Percentiles rank a stretch among this genome's conserved stretches.
phyloP scores from a whole-genome alignment of 2,888 invertebrate species.

The Notocelia uddmanniana region DNA sequence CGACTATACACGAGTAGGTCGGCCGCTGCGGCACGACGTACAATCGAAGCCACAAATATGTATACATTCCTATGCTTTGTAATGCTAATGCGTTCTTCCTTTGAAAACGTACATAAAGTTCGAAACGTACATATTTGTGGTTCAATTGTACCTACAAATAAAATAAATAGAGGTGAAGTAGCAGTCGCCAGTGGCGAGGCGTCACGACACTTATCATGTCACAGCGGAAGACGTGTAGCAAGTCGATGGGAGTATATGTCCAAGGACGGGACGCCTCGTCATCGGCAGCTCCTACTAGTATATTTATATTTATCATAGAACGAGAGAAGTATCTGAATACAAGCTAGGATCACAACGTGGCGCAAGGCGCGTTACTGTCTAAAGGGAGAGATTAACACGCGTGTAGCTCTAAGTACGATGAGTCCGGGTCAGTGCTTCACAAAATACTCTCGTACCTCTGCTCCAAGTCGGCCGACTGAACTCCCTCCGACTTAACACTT shows the following conservation, averaged over 20 bases:
- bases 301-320: constrained; percentile 47
- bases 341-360: constrained; percentile 58
- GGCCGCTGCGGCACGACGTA: not conserved
- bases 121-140: not conserved
- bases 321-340: constrained; percentile 50
- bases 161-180: constrained; percentile 3
- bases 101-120: not conserved
- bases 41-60: not conserved
- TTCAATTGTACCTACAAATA: not conserved
- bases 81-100: not conserved
- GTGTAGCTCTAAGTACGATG: constrained; percentile 29
- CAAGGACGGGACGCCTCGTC: constrained; percentile 22
- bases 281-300: not conserved
- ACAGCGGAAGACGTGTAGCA: not conserved
- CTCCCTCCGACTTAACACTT: constrained; percentile 37
- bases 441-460: constrained; percentile 47
- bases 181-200: not conserved
- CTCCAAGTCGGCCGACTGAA: constrained; percentile 9
- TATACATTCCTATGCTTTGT: too few species aligned
- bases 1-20: too few species aligned
- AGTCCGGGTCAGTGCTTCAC: constrained; percentile 50
- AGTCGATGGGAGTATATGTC: not conserved
- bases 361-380: constrained; percentile 44
- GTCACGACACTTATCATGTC: not conserved
- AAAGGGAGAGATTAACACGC: too few species aligned